A percentile compares a stretch with the other conserved stretches of the same genome.
Conservation (phyloP, 2,888 invertebrate genomes). For the Ptycholaimellus sp. region DNA sequence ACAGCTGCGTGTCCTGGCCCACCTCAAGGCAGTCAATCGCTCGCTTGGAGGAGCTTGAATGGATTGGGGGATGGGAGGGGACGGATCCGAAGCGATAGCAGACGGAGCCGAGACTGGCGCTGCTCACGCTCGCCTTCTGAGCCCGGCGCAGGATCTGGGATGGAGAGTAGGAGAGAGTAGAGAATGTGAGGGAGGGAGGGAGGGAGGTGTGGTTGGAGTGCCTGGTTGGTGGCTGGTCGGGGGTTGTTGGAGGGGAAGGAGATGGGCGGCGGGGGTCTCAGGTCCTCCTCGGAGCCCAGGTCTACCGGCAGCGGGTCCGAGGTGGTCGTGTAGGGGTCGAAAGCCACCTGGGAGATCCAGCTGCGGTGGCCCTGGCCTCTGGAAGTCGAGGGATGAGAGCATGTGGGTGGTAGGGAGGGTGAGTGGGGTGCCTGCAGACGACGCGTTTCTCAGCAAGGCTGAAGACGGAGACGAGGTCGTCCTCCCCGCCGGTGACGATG, state of each 20-base stretch:
- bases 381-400: no score
- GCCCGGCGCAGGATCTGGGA: conserved; percentile 1
- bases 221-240: no score
- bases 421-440: no score
- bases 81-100: conserved; percentile 19
- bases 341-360: conserved; percentile 63
- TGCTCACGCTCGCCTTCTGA: neutral
- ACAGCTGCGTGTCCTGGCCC: conserved; percentile 87
- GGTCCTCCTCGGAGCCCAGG: conserved; percentile 10
- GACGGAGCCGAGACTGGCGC: conserved; percentile 6
- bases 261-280: conserved; percentile 2
- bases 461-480: conserved; percentile 92
- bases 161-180: no score
- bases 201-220: no score
- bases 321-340: conserved; percentile 41
- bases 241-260: no score
- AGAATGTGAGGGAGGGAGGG: no score
- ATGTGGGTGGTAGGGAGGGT: no score
- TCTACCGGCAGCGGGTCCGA: conserved; percentile 30
- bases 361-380: conserved; percentile 87
- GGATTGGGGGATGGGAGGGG: no score
- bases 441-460: conserved; percentile 68
- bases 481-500: conserved; percentile 78
- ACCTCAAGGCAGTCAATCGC: no score
- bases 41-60: no score